Conservation (phyloP, 2,888 invertebrate genomes). For the Dorcus parallelipipedus region DNA sequence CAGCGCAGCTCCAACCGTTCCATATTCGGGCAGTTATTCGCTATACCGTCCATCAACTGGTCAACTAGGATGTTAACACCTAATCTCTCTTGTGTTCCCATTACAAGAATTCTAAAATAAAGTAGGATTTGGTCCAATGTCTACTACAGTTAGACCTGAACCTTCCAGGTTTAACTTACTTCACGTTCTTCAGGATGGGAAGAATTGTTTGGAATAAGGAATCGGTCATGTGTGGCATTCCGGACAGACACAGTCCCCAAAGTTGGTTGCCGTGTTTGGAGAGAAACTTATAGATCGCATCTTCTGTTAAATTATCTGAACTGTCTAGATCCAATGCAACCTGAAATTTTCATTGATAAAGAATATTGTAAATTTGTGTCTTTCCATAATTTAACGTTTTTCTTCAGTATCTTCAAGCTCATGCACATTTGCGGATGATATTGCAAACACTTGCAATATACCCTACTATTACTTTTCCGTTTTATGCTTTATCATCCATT, state of each 20-base stretch:
- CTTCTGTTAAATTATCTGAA: conserved; percentile 93
- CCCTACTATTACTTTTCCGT: too few relatives aligned
- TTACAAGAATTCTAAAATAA: conserved; percentile 79
- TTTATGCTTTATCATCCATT: too few relatives aligned
- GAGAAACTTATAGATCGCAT: conserved; percentile 87
- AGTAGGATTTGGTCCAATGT: neutral
- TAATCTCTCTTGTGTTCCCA: conserved; percentile 95
- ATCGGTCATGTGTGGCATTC: conserved; percentile 98
- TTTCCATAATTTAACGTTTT: too few relatives aligned
- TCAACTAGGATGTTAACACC: conserved; percentile 97
- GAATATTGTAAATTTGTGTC: neutral
- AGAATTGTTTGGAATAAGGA: conserved; percentile 96
- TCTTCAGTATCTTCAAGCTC: too few relatives aligned
- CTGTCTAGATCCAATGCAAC: conserved; percentile 90
- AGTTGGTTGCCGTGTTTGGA: conserved; percentile 86
- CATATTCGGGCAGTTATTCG: conserved; percentile 83
- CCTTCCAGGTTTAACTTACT: conserved; percentile 55
- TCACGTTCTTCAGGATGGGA: conserved; percentile 86
- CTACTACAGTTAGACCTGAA: neutral
- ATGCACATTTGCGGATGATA: too few relatives aligned
- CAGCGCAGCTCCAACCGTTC: conserved; percentile 93
- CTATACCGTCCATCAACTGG: conserved; percentile 96
- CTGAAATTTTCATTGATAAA: conserved; percentile 26
- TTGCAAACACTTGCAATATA: too few relatives aligned
- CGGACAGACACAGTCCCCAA: conserved; percentile 82